A percentile compares a stretch with the other conserved stretches of the same genome.
Evolutionary conservation across 2,113 vertebrate species (phyloP).

Genomic region (Camelus dromedarius): DNA sequence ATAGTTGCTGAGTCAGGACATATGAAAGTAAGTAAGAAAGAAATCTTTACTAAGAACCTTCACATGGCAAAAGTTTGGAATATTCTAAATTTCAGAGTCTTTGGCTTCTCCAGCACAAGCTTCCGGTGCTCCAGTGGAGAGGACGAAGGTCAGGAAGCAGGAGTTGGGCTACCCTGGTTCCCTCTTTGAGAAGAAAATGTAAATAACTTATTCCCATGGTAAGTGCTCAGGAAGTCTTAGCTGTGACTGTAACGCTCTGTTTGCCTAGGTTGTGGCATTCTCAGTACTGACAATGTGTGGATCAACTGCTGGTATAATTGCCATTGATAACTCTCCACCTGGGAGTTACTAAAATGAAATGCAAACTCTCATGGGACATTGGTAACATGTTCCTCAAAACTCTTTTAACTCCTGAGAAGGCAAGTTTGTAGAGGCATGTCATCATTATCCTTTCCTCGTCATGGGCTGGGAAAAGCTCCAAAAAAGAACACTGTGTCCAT

Average conservation of each 20-base stretch:
- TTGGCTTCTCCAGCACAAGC: background rate
- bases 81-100: background rate
- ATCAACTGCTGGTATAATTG: background rate
- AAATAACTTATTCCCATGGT: background rate
- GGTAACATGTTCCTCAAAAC: background rate
- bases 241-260: background rate
- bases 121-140: background rate
- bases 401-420: background rate
- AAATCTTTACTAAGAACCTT: background rate
- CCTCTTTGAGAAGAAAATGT: conserved; percentile 14
- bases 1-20: background rate
- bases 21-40: background rate
- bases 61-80: background rate
- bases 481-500: background rate
- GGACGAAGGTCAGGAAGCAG: background rate
- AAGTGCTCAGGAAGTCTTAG: background rate
- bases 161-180: background rate
- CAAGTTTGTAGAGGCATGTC: background rate
- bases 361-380: background rate
- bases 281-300: background rate
- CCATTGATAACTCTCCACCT: conserved; percentile 19
- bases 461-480: background rate
- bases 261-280: background rate
- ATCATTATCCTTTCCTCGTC: background rate
- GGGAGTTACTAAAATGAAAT: conserved; percentile 46